These are phyloP conservation scores for Ips nitidus DNA, from an alignment of 1,140 invertebrate genomes.

Conservation along the genomic window DNA sequence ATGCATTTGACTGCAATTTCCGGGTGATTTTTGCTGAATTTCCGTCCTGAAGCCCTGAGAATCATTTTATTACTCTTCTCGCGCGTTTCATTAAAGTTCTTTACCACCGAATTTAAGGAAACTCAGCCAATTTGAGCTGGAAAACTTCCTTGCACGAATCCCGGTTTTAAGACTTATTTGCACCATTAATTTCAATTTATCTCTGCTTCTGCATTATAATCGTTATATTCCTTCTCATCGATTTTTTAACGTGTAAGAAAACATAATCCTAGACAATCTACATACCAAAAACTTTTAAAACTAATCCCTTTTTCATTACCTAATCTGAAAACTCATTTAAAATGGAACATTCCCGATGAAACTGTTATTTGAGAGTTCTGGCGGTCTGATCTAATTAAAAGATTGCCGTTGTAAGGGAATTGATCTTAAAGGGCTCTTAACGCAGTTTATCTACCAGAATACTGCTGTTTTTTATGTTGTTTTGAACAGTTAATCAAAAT, in stretches of 20 bases:
- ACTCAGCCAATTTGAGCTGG: constrained; percentile 2
- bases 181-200: constrained; percentile 12
- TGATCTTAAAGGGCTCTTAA: too few species aligned
- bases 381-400: constrained; percentile 4
- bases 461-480: neutral
- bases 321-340: constrained; percentile 3
- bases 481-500: neutral
- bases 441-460: too few species aligned
- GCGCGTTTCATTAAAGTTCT: constrained; percentile 12
- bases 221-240: neutral
- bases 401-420: neutral
- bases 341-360: neutral
- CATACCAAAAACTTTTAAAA: neutral
- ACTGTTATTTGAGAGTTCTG: neutral
- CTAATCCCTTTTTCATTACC: constrained; percentile 6
- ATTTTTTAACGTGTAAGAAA: neutral
- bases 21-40: neutral
- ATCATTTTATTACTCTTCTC: constrained; percentile 6
- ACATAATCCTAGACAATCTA: neutral
- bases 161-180: constrained; percentile 1
- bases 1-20: too few species aligned
- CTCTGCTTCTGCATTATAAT: neutral
- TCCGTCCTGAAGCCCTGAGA: neutral
- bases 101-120: neutral
- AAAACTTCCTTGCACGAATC: neutral